Percentiles rank a stretch among this genome's conserved stretches.
Conservation (phyloP, 2,797 vertebrate species). For the Natrix natrix region DNA sequence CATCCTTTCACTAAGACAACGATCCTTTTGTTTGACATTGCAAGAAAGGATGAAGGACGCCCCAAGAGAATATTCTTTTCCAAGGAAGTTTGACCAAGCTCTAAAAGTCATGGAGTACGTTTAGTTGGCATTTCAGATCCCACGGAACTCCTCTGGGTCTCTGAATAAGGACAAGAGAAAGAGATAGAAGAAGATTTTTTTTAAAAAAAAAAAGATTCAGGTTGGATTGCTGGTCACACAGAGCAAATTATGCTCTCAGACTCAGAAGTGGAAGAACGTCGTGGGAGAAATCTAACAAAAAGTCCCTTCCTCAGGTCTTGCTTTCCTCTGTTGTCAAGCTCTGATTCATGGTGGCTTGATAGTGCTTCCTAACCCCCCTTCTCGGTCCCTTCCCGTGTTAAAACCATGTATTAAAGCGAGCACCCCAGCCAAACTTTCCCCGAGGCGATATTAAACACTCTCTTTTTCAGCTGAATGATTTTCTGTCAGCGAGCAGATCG, state of each 20-base stretch:
- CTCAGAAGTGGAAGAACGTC: background rate
- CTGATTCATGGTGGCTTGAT: constrained; percentile 60
- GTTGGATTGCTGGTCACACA: constrained; percentile 55
- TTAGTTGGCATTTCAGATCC: background rate
- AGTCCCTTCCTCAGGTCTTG: constrained; percentile 28
- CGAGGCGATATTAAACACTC: constrained; percentile 70
- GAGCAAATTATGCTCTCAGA: constrained; percentile 42
- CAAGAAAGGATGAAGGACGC: background rate
- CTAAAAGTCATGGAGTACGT: background rate
- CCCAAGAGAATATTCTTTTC: background rate
- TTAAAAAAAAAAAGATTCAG: constrained; percentile 28
- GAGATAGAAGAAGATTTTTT: background rate
- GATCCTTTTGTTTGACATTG: background rate
- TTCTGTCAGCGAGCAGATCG: constrained; percentile 70
- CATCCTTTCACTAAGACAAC: background rate
- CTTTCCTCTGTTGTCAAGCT: constrained; percentile 40
- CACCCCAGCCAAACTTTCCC: constrained; percentile 60
- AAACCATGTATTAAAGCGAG: constrained; percentile 67
- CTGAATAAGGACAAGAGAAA: too few species aligned
- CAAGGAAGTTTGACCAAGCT: background rate
- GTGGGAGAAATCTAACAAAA: constrained; percentile 24
- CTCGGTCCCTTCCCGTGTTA: constrained; percentile 61
- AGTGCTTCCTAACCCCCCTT: constrained; percentile 50
- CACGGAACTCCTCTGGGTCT: background rate
- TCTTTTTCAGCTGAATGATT: constrained; percentile 72